Percentiles rank a stretch among this genome's conserved stretches.
Conservation (phyloP, 1,140 invertebrate genomes). For the Drosophila subpulchrella region DNA sequence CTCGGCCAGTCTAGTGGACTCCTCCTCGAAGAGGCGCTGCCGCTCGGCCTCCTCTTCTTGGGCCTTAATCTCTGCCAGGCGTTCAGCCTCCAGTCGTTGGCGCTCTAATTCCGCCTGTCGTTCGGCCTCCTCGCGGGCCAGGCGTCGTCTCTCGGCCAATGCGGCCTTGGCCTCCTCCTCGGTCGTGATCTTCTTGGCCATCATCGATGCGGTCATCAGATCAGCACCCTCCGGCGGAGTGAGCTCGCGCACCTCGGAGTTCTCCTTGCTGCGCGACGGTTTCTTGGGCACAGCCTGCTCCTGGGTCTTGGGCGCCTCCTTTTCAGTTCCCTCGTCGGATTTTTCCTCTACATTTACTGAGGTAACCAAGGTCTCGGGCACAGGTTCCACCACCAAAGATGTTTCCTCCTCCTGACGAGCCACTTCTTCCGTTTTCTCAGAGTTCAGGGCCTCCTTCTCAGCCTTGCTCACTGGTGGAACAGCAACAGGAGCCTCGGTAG, state of each 20-base stretch:
- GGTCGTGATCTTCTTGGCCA: constrained; percentile 89
- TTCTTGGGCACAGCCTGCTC: constrained; percentile 45
- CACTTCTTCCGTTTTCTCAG: constrained; percentile 81
- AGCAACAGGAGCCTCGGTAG: background rate
- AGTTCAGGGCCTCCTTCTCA: constrained; percentile 83
- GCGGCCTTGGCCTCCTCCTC: constrained; percentile 96
- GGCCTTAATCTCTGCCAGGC: constrained; percentile 90
- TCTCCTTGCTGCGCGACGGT: constrained; percentile 76
- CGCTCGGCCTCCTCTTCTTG: constrained; percentile 94
- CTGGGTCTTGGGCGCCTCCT: constrained; percentile 44
- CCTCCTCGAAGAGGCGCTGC: constrained; percentile 91
- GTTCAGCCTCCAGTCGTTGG: constrained; percentile 89
- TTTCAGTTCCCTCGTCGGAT: constrained; percentile 85
- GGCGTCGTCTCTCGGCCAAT: constrained; percentile 92
- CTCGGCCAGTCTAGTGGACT: constrained; percentile 89
- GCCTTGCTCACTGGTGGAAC: constrained; percentile 69
- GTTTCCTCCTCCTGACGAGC: constrained; percentile 40
- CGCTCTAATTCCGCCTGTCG: constrained; percentile 93
- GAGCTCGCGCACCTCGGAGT: constrained; percentile 76
- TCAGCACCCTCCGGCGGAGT: constrained; percentile 72
- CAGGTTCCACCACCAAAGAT: background rate
- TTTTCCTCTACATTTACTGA: constrained; percentile 72
- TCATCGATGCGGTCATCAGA: constrained; percentile 87
- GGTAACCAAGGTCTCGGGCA: constrained; percentile 30
- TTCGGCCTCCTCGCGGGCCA: constrained; percentile 94